These are phyloP conservation scores for Drosophila orena DNA, from an alignment of 1,140 invertebrate species.

Conservation along the genomic window DNA sequence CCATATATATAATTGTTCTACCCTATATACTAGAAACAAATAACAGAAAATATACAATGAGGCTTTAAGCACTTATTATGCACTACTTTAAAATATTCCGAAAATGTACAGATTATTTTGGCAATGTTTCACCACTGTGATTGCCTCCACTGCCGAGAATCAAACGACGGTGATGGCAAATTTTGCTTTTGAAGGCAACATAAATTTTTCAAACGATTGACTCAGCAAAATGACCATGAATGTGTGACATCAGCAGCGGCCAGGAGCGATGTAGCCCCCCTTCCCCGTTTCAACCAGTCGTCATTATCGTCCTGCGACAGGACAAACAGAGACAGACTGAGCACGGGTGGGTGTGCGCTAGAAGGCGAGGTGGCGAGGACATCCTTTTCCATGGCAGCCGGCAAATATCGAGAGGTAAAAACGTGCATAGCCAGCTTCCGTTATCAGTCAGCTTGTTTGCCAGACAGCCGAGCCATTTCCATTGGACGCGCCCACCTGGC, in stretches of 20 bases:
- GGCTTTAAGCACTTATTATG: too few relatives aligned
- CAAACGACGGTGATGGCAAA: conserved; percentile 63
- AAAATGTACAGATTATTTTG: neutral
- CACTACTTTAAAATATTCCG: too few relatives aligned
- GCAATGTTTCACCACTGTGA: conserved; percentile 5
- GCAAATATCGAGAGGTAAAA: conserved; percentile 78
- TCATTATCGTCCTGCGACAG: conserved; percentile 36
- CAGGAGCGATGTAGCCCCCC: conserved; percentile 2
- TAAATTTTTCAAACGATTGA: conserved; percentile 83
- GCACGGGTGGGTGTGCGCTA: neutral
- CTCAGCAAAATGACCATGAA: conserved; percentile 82
- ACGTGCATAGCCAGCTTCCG: conserved; percentile 80
- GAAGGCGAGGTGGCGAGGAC: neutral
- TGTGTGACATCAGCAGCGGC: conserved; percentile 79
- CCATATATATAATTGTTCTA: too few relatives aligned
- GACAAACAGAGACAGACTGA: conserved; percentile 22
- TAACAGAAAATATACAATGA: too few relatives aligned
- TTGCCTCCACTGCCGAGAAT: conserved; percentile 31
- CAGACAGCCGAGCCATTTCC: conserved; percentile 56
- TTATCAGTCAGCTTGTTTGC: conserved; percentile 81
- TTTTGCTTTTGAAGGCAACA: conserved; percentile 82
- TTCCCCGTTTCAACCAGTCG: neutral
- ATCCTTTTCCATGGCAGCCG: conserved; percentile 32
- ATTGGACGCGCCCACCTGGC: conserved; percentile 45
- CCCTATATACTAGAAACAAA: too few relatives aligned